Base-by-base conservation (phyloP, 2,888 invertebrate species). In the Phengaris arion region DNA sequence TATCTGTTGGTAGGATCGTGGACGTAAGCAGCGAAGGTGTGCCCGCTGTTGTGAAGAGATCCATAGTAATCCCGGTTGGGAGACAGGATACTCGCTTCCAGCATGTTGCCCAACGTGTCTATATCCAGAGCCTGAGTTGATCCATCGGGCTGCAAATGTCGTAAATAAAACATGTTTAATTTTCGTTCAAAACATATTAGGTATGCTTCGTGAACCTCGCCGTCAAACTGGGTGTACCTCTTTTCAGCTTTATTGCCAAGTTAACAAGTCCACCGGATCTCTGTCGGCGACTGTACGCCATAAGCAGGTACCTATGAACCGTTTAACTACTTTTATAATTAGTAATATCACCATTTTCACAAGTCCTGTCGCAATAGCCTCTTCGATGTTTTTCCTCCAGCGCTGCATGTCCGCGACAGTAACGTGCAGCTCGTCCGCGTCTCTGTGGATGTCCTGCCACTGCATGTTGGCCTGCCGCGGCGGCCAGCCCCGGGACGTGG, bases 1-100 rank as follows among this genome's bases (percentile, higher is more conserved):
- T 96, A 96, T 77, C 95, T 94, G 81, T 95, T 94, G 76, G 95
- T 95, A 0, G 97, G 97, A 87, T 97, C 97, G 83, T 97, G 97
- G 79, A 95, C 94, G 83, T 95, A 95, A 0, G 96, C 95, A n/a
- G 96, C 89, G 81, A 96, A 94, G 54, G 95, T 94, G 85, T 97
- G 97, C 0, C 96, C 96, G 83, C 95, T 94, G 88, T 97, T 97
- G 87, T 97, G 97, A 6, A 96, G 82, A 83, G 95, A 95, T 13
- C 97, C 97, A 83, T 96, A 96, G 45, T 95, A 87, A 4, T 94
- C 94, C 0, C 85, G 85, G 86, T 96, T 96, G 0, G 95, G 94
- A 0, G 96, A 95, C n/a, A 96, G 85, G 12, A 95, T 94, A 82
- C 95, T 94, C 0, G 96, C 86, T 84, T 97, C 97, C 74, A 97